Base-by-base conservation (phyloP, 2,113 vertebrate species). In the Empidonax traillii region DNA sequence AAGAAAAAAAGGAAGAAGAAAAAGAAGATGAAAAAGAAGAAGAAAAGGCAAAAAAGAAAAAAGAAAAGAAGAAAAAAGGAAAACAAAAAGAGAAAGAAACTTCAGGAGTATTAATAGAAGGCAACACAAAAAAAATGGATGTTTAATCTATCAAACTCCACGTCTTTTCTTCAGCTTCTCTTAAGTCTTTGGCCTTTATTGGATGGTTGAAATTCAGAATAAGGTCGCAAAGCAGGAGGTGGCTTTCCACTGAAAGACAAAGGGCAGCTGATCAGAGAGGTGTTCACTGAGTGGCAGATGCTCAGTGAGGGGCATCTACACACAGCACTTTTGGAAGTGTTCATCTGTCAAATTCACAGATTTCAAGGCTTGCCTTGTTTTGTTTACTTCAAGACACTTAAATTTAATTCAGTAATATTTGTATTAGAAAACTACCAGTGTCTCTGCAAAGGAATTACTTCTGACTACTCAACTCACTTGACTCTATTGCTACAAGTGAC, bases 141-240 rank as follows among this genome's bases (percentile, higher is more conserved):
- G 33, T 37, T 87, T 72, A 97, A 66, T 68, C 96, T 92, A 89
- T 96, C 93, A 75, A 78, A 94, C 21, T 83, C 65, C 51, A 49
- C 2, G 35, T 22, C 28, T 87, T 95, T 89, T 96, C 93, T 83
- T 97, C 96, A 92, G 77, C 55, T 95, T 97, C 97, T 92, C 84
- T 92, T 85, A 97, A 95, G 56, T 94, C 85, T 25, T 92, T 95
- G 73, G 69, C 63, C 87, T 97, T 98, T 86, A 88, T 31, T 66
- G 98, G 98, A 68, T 96, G 97, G 93, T 35, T 98, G 92, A 99
- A 98, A 81, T 98, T 98, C 81, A 99, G 77, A 69, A 97, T 98
- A 44, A 99, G 98, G 78, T 99, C 98, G 97, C 99, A 99, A 71
- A 98, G 98, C 93, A 98, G 96, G 35, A 99, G 95, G 89, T 99